phyloP scores from a whole-genome alignment of 2,113 vertebrate species.

The Prinia subflava region DNA sequence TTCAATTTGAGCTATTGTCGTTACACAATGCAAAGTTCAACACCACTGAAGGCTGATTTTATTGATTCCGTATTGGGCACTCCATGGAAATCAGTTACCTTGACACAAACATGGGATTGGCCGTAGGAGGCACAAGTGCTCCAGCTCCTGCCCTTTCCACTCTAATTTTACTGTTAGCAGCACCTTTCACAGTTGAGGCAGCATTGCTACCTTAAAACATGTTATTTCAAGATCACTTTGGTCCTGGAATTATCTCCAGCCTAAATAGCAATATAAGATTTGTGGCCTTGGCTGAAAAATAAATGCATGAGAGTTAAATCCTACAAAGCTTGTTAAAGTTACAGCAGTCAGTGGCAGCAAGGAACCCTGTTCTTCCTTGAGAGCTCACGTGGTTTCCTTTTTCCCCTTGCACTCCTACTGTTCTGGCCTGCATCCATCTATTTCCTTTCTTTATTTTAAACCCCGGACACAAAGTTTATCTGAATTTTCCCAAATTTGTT shows the following conservation, averaged over 20 bases:
- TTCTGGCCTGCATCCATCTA: not conserved
- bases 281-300: not conserved
- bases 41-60: slow-evolving; percentile 39
- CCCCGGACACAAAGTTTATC: not conserved
- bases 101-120: slow-evolving; percentile 1
- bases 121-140: slow-evolving; percentile 2
- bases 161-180: not conserved
- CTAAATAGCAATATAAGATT: not conserved
- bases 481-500: not conserved
- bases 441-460: not conserved
- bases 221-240: not conserved
- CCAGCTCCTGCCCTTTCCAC: not conserved
- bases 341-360: not conserved
- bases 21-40: slow-evolving; percentile 61
- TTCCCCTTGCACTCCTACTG: not conserved
- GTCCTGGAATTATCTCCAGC: not conserved
- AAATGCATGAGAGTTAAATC: not conserved
- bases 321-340: not conserved
- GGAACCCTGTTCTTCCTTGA: not conserved
- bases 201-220: not conserved
- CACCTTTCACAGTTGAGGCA: not conserved
- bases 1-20: slow-evolving; percentile 57
- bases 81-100: slow-evolving; percentile 37
- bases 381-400: not conserved
- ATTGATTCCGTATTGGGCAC: slow-evolving; percentile 40